Evolutionary conservation across 2,888 invertebrate genomes (phyloP).

Genomic region (Keiferia lycopersicella): DNA sequence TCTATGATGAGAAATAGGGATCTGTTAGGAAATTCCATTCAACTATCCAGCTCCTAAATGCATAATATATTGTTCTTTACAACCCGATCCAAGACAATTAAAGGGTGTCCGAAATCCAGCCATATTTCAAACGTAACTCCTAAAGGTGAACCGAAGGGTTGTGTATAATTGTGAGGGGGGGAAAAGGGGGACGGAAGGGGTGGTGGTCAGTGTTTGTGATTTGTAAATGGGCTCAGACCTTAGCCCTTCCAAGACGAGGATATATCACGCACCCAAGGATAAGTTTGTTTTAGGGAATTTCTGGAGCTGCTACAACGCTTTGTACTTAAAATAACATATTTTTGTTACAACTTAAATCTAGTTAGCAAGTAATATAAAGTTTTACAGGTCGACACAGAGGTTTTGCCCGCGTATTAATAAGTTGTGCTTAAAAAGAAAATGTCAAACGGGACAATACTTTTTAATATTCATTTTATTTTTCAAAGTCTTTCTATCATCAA

Average conservation of each 20-base stretch:
- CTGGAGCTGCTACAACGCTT: slow-evolving; percentile 49
- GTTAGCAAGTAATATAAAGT: too few species aligned
- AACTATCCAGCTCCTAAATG: slow-evolving; percentile 26
- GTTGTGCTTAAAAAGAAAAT: too few species aligned
- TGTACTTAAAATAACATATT: too few species aligned
- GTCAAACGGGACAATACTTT: too few species aligned
- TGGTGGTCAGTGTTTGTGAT: slow-evolving; percentile 81
- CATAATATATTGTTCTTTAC: slow-evolving; percentile 33
- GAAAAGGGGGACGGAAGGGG: slow-evolving; percentile 45
- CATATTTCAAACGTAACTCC: slow-evolving; percentile 72
- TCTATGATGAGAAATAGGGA: too few species aligned
- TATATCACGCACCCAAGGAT: slow-evolving; percentile 78
- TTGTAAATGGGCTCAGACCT: slow-evolving; percentile 81
- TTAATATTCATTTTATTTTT: too few species aligned
- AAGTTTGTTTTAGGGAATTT: slow-evolving; percentile 64
- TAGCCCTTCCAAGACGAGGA: slow-evolving; percentile 79
- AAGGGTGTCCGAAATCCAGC: slow-evolving; percentile 60
- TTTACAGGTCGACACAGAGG: too few species aligned
- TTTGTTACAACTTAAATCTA: too few species aligned
- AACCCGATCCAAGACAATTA: slow-evolving; percentile 47
- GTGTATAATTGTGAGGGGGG: slow-evolving; percentile 59
- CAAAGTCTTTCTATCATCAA: too few species aligned
- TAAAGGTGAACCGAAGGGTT: slow-evolving; percentile 63
- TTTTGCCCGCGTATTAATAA: too few species aligned
- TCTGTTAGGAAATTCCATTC: not conserved